Evolutionary conservation across 2,888 invertebrate genomes (phyloP).

Genomic region (Spisula solida): DNA sequence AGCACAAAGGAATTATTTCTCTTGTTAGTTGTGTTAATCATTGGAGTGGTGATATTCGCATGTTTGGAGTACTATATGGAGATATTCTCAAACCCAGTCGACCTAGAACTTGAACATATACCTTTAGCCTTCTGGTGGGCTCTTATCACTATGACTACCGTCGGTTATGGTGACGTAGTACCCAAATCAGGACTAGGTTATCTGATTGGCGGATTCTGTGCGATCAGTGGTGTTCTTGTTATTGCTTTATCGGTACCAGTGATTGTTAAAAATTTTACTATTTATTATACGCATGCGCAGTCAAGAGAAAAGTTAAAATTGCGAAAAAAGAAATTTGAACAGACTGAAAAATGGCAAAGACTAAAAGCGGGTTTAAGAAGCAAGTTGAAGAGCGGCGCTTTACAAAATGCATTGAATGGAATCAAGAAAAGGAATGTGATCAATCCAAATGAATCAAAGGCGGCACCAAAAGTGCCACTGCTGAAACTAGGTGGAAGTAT

Average conservation of each 20-base stretch:
- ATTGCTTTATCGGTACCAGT: constrained; percentile 80
- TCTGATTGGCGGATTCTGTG: constrained; percentile 77
- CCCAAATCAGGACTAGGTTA: constrained; percentile 77
- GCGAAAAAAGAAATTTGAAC: constrained; percentile 72
- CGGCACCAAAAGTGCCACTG: constrained; percentile 31
- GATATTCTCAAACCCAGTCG: constrained; percentile 70
- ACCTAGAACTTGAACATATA: constrained; percentile 74
- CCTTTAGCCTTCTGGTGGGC: constrained; percentile 97
- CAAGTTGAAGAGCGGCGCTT: constrained; percentile 66
- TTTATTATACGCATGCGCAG: constrained; percentile 79
- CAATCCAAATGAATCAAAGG: constrained; percentile 29
- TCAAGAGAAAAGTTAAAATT: constrained; percentile 76
- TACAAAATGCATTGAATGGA: constrained; percentile 61
- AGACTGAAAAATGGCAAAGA: constrained; percentile 73
- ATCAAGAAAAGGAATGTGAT: constrained; percentile 52
- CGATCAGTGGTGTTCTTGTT: constrained; percentile 77
- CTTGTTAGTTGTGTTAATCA: constrained; percentile 74
- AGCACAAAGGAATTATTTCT: constrained; percentile 78
- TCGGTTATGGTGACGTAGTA: constrained; percentile 87
- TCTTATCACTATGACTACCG: constrained; percentile 97
- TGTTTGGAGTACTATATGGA: constrained; percentile 80
- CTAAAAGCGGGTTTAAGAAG: constrained; percentile 67
- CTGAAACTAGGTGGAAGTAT: constrained; percentile 37
- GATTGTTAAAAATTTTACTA: constrained; percentile 79
- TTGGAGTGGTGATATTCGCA: constrained; percentile 78